Evolutionary conservation across 2,888 invertebrate species (phyloP).

Genomic region (Eurois occulta): DNA sequence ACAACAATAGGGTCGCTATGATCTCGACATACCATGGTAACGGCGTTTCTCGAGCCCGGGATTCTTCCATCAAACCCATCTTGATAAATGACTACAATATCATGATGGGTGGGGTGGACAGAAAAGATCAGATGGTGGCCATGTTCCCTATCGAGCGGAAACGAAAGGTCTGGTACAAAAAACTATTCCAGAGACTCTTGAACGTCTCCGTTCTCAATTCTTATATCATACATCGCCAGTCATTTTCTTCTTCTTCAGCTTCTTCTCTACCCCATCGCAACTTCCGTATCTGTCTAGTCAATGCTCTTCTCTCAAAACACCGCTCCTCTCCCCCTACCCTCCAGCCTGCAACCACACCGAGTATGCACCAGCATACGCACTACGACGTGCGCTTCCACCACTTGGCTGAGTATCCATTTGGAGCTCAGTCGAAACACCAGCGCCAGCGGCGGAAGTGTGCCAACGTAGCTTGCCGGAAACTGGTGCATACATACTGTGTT

Average conservation of each 20-base stretch:
- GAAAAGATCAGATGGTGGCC: no score
- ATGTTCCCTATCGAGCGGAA: no score
- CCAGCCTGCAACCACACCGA: neutral
- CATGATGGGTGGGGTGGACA: no score
- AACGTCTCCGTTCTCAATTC: no score
- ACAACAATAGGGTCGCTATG: no score
- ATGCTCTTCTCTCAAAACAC: neutral
- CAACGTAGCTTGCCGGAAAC: neutral
- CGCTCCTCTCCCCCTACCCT: neutral
- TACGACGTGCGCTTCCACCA: neutral
- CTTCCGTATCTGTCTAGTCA: neutral
- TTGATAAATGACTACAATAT: no score
- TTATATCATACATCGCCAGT: no score
- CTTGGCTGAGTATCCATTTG: slow-evolving; percentile 5
- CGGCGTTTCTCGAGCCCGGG: neutral
- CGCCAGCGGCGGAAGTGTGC: neutral
- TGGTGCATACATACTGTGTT: no score
- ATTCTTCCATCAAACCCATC: neutral
- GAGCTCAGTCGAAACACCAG: neutral
- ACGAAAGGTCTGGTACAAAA: no score
- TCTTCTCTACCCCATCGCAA: neutral
- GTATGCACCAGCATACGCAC: neutral
- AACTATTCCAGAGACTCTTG: no score
- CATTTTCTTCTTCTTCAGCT: neutral
- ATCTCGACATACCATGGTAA: neutral